Conservation (phyloP, 2,888 invertebrate genomes). For the Harpalus rufipes region DNA sequence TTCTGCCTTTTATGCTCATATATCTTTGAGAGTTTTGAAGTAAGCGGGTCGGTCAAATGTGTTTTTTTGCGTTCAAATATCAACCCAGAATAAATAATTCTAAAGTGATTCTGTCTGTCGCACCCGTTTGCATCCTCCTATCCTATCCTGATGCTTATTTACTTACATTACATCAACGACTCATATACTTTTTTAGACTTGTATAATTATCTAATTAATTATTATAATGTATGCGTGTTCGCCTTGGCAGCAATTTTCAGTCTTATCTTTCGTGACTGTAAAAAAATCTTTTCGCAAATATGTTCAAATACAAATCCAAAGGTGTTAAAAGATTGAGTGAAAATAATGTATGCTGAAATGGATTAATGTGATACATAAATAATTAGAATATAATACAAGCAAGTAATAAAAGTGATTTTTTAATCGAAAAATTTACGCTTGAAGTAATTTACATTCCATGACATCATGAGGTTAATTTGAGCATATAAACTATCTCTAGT, state of each 20-base stretch:
- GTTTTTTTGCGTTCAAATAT: slow-evolving; percentile 48
- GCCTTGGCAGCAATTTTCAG: slow-evolving; percentile 8
- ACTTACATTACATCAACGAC: not conserved
- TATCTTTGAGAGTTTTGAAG: slow-evolving; percentile 55
- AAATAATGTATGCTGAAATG: slow-evolving; percentile 34
- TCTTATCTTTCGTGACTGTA: slow-evolving; percentile 35
- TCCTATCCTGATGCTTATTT: not conserved
- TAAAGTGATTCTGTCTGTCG: slow-evolving; percentile 44
- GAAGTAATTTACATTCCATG: not conserved
- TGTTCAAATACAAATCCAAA: slow-evolving; percentile 27
- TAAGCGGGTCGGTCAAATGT: slow-evolving; percentile 51
- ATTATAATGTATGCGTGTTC: slow-evolving; percentile 43
- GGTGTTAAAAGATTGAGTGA: slow-evolving; percentile 32
- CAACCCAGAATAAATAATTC: slow-evolving; percentile 53
- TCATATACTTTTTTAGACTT: not conserved
- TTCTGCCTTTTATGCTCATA: slow-evolving; percentile 54
- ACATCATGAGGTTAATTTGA: not conserved
- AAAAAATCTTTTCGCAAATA: slow-evolving; percentile 35
- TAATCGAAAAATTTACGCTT: not conserved
- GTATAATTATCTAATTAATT: slow-evolving; percentile 20
- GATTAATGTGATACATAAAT: slow-evolving; percentile 38
- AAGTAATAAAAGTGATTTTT: not conserved
- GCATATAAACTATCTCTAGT: not conserved
- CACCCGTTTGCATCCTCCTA: slow-evolving; percentile 8
- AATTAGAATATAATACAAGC: slow-evolving; percentile 14